Base-by-base conservation (phyloP, 2,888 invertebrate species). In the Tanypteryx hageni region DNA sequence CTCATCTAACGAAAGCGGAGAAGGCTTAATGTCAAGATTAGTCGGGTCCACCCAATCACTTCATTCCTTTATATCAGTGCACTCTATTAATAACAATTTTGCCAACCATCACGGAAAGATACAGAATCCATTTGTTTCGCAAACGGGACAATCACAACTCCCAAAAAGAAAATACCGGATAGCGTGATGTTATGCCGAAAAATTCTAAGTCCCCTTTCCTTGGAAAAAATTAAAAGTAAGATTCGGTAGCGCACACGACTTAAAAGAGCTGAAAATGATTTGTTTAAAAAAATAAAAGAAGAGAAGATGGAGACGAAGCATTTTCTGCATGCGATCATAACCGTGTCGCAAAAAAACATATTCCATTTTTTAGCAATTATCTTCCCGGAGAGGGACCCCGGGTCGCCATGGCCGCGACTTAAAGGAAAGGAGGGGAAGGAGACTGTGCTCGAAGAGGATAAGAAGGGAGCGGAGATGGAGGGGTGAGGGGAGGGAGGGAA, bases 291-390 rank as follows among this genome's bases (percentile, higher is more conserved):
- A 76, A 27, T 27, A 76, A 2, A 22, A 22, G 2, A 68, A 27
- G 11, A 14, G 27, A 76, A 76, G 22, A 76, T 76, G 22, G 22
- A 76, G 13, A 14, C 11, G 13, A 18, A 76, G 27, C 22, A 14
- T 27, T 76, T 76, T 22, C 27, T 22, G 22, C 76, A 27, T 22
- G 76, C n/a, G n/a, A 68, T 76, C 22, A 13, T 1, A 3, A 27
- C 11, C 76, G 22, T 4, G 22, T 27, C 76, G 76, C 76, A 8
- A 76, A 10, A 27, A 22, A 61, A 10, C 59, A 9, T 13, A 61
- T 86, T 86, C 86, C 61, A 59, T 22, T 85, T 58, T 59, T n/a
- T 58, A 85, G 85, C 85, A 85, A 85, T 85, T 85, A 58, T 22
- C 85, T 85, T 85, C 85, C 85, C 5, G 64, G 64, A 64, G 14